A percentile compares a stretch with the other conserved stretches of the same genome.
Evolutionary conservation across 2,797 vertebrate genomes (phyloP).

Genomic region (Xenops minutus): DNA sequence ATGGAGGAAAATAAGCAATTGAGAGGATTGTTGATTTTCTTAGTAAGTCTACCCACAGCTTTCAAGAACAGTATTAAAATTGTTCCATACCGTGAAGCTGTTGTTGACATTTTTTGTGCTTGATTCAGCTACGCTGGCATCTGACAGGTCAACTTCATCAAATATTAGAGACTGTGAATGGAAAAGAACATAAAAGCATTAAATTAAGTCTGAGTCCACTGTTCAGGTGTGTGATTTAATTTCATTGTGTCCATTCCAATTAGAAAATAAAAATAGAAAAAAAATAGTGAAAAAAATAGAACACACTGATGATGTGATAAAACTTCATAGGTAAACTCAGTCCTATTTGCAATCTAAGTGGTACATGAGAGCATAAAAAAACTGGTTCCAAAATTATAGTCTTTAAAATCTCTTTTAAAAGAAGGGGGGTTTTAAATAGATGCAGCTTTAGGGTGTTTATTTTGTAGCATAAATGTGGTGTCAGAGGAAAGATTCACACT

Average conservation of each 20-base stretch:
- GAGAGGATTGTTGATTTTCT: background rate
- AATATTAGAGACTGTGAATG: slow-evolving; percentile 93
- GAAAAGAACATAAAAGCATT: slow-evolving; percentile 59
- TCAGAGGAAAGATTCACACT: background rate
- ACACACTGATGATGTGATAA: background rate
- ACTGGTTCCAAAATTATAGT: background rate
- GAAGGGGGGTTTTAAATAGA: background rate
- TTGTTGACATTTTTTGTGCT: slow-evolving; percentile 99
- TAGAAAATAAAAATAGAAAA: background rate
- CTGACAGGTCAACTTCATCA: slow-evolving; percentile 97
- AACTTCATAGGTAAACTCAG: background rate
- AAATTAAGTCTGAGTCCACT: background rate
- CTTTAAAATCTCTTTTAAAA: background rate
- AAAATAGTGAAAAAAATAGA: background rate
- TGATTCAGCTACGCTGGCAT: slow-evolving; percentile 97
- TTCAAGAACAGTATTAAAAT: background rate
- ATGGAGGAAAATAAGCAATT: background rate
- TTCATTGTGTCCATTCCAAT: background rate
- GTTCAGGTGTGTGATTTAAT: background rate
- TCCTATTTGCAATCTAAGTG: background rate
- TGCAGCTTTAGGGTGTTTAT: background rate
- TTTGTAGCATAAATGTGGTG: background rate
- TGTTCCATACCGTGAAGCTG: slow-evolving; percentile 93
- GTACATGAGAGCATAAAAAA: background rate
- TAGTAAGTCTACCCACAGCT: background rate